phyloP scores from a whole-genome alignment of 2,113 vertebrate genomes.

The Phaethon lepturus region DNA sequence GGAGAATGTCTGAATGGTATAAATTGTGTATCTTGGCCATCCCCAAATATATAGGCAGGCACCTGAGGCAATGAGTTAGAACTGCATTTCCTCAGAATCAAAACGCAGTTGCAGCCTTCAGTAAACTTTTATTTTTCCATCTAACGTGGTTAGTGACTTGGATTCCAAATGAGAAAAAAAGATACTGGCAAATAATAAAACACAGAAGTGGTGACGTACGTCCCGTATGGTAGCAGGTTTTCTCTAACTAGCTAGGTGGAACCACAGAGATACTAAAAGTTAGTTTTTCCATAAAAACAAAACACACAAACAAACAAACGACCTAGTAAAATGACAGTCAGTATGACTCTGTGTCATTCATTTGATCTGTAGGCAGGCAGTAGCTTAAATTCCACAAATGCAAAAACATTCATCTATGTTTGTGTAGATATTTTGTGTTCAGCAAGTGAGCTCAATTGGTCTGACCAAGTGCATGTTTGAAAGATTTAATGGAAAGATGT shows the following conservation, averaged over 20 bases:
- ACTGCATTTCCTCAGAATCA: constrained; percentile 8
- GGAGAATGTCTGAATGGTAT: neutral
- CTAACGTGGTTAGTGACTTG: neutral
- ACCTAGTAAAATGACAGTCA: neutral
- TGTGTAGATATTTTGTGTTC: constrained; percentile 20
- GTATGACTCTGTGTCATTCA: neutral
- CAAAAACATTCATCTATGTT: neutral
- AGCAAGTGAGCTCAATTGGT: neutral
- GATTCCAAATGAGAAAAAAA: constrained; percentile 1
- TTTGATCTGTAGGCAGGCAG: neutral
- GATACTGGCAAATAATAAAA: neutral
- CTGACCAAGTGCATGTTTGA: neutral
- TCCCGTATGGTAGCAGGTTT: neutral
- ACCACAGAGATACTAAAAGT: neutral
- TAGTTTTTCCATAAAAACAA: neutral
- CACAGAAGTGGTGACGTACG: neutral
- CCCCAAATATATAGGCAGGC: constrained; percentile 21
- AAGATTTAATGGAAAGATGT: neutral
- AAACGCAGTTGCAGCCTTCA: neutral
- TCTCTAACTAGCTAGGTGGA: neutral
- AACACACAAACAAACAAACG: neutral
- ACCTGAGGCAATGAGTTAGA: constrained; percentile 13
- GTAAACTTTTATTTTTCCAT: constrained; percentile 36
- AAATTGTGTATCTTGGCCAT: constrained; percentile 45
- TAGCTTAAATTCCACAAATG: neutral